Percentiles rank a stretch among this genome's conserved stretches.
Conservation (phyloP, 2,797 vertebrate species). For the Schizothorax lantsangensis region DNA sequence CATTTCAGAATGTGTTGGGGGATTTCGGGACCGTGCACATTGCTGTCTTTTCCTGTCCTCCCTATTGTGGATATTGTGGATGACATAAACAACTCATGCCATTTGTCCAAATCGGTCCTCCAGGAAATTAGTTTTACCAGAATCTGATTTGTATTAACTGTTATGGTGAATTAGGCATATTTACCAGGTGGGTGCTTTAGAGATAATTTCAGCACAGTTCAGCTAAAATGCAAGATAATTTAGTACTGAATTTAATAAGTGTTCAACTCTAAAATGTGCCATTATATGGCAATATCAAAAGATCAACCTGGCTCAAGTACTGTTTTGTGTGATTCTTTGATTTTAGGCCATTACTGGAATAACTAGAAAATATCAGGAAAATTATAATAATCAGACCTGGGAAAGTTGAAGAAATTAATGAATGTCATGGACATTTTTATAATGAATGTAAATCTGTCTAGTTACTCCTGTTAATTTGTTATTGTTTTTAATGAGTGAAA, state of each 20-base stretch:
- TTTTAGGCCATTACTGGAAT: neutral
- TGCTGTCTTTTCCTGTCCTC: neutral
- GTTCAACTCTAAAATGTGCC: conserved; percentile 59
- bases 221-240: conserved; percentile 64
- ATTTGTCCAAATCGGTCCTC: neutral
- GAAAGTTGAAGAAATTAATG: neutral
- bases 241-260: conserved; percentile 24
- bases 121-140: conserved; percentile 35
- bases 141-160: conserved; percentile 60
- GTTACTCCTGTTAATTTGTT: neutral
- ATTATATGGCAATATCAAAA: conserved; percentile 1
- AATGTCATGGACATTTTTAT: neutral
- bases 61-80: neutral
- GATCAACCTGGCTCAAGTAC: neutral
- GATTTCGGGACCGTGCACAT: neutral
- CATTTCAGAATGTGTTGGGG: conserved; percentile 20
- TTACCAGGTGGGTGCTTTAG: conserved; percentile 61
- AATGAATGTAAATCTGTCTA: neutral
- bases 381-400: neutral
- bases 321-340: neutral
- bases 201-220: conserved; percentile 69
- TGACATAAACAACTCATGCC: neutral
- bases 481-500: neutral
- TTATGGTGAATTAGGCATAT: conserved; percentile 66
- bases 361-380: neutral